phyloP scores from a whole-genome alignment of 2,113 vertebrate species.

The Gopherus flavomarginatus region DNA sequence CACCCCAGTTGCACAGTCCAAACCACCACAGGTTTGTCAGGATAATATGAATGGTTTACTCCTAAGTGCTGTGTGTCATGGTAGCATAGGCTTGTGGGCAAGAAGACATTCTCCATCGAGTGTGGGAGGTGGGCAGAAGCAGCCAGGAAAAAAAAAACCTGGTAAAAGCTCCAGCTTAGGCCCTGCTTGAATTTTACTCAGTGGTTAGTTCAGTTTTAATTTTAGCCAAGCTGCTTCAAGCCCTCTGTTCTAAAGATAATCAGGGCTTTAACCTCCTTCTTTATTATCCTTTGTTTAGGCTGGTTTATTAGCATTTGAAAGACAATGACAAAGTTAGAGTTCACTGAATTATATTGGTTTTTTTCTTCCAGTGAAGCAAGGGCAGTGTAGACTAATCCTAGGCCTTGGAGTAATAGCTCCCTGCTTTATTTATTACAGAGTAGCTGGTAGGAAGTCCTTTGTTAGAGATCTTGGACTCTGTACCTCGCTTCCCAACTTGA shows the following conservation, averaged over 20 bases:
- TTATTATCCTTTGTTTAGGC: background rate
- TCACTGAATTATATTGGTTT: background rate
- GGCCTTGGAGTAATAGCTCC: background rate
- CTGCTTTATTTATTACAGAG: background rate
- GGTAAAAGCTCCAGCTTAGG: too few relatives aligned
- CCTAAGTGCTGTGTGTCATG: background rate
- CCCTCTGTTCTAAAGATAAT: background rate
- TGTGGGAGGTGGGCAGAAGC: background rate
- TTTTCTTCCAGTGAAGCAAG: background rate
- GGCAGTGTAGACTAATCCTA: background rate
- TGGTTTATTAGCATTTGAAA: background rate
- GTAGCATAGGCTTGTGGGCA: background rate
- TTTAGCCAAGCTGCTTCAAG: background rate
- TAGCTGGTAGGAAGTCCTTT: background rate
- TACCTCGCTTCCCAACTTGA: background rate
- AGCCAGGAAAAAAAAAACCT: background rate
- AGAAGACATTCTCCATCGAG: background rate
- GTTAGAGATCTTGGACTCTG: background rate
- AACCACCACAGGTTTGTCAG: background rate
- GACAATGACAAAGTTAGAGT: background rate
- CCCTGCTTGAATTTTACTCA: background rate
- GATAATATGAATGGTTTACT: background rate
- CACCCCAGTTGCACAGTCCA: background rate
- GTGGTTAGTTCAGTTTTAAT: background rate
- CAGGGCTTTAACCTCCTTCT: background rate